These are phyloP conservation scores for Drosophila auraria DNA, from an alignment of 1,140 invertebrate genomes.

Conservation along the genomic window DNA sequence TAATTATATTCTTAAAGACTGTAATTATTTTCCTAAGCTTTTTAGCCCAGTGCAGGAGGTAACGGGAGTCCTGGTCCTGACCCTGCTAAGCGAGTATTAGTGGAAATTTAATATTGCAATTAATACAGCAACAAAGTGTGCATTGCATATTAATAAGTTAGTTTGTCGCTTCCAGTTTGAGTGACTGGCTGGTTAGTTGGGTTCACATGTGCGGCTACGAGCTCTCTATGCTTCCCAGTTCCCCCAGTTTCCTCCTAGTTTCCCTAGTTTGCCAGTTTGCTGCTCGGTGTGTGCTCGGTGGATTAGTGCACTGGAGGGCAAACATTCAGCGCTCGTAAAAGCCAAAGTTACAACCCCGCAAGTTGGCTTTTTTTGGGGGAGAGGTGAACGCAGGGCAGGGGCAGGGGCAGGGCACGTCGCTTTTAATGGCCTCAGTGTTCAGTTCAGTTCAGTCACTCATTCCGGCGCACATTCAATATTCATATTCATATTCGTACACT, in stretches of 20 bases:
- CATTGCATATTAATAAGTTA: conserved; percentile 84
- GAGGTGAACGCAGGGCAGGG: background rate
- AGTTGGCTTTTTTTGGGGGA: conserved; percentile 55
- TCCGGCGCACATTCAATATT: conserved; percentile 70
- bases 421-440: conserved; percentile 63
- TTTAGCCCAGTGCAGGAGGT: conserved; percentile 7
- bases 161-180: conserved; percentile 60
- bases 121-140: conserved; percentile 82
- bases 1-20: background rate
- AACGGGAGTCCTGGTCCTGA: conserved; percentile 24
- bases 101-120: conserved; percentile 84
- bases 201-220: conserved; percentile 1
- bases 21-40: background rate
- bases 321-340: conserved; percentile 75
- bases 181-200: conserved; percentile 13
- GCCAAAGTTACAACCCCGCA: conserved; percentile 73
- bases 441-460: conserved; percentile 23
- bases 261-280: conserved; percentile 39
- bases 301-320: conserved; percentile 72
- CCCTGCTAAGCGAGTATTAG: conserved; percentile 78
- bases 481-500: conserved; percentile 65
- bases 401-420: conserved; percentile 51
- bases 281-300: conserved; percentile 48
- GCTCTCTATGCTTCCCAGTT: conserved; percentile 25
- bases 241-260: conserved; percentile 6